These are phyloP conservation scores for Capreolus pygargus DNA, from an alignment of 2,113 vertebrate species.

Conservation along the genomic window DNA sequence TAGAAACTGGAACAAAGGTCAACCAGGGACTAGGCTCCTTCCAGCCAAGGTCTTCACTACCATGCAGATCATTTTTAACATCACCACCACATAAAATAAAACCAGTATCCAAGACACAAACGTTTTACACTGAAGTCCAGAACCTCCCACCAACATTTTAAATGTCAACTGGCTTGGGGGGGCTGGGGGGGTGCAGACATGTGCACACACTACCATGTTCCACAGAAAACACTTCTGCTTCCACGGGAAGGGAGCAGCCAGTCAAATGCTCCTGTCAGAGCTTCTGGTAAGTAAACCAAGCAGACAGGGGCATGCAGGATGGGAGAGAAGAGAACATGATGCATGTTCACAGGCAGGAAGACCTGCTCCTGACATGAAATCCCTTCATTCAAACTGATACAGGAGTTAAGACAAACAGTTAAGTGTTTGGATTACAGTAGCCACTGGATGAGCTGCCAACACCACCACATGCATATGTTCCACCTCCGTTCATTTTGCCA, in stretches of 20 bases:
- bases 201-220: background rate
- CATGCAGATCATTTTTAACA: background rate
- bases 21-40: background rate
- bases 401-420: background rate
- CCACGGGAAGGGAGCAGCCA: background rate
- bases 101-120: background rate
- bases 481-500: background rate
- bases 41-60: background rate
- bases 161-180: background rate
- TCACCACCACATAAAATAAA: background rate
- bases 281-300: background rate
- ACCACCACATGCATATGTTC: fast-evolving
- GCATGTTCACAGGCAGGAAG: background rate
- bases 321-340: background rate
- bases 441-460: background rate
- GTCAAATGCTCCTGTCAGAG: background rate
- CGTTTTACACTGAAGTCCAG: background rate
- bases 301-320: background rate
- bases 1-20: background rate
- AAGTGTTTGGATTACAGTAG: background rate
- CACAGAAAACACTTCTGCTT: background rate
- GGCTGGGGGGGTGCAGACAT: background rate
- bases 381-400: background rate
- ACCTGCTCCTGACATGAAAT: background rate
- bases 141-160: background rate